These are phyloP conservation scores for Dicrostonyx torquatus DNA, from an alignment of 2,797 vertebrate genomes.

Conservation along the genomic window DNA sequence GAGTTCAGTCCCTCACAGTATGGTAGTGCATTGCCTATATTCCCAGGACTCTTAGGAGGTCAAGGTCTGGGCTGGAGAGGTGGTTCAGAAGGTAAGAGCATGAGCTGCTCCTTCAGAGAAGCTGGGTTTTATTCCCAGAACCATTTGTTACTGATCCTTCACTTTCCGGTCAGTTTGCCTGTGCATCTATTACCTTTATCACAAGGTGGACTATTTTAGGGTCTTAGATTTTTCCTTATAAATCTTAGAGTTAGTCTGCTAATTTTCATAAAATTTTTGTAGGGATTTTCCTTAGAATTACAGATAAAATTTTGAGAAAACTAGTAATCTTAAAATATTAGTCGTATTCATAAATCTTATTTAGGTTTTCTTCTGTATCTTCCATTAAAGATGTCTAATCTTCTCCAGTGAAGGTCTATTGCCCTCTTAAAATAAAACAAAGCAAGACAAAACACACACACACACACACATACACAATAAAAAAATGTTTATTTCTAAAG, in stretches of 20 bases:
- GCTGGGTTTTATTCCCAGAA: neutral
- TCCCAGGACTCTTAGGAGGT: neutral
- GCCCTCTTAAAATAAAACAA: neutral
- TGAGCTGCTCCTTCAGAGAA: neutral
- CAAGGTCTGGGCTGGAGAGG: neutral
- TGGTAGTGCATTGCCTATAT: neutral
- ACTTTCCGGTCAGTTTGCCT: neutral
- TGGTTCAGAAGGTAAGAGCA: neutral
- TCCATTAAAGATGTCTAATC: slow-evolving; percentile 8
- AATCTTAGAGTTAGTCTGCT: slow-evolving; percentile 9
- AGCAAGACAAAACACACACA: neutral
- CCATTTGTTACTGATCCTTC: neutral
- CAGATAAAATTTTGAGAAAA: neutral
- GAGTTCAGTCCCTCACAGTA: neutral
- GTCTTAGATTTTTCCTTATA: neutral
- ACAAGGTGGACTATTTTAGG: neutral
- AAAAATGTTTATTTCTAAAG: neutral
- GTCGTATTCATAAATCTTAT: neutral
- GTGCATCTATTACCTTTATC: neutral
- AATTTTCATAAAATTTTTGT: slow-evolving; percentile 32
- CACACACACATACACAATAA: neutral
- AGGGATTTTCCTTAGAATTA: neutral
- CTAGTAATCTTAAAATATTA: neutral
- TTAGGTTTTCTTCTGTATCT: slow-evolving; percentile 3
- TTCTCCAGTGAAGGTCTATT: neutral